Percentiles rank a stretch among this genome's conserved stretches.
Evolutionary conservation across 2,113 vertebrate genomes (phyloP).

Genomic region (Rhinoderma darwinii): DNA sequence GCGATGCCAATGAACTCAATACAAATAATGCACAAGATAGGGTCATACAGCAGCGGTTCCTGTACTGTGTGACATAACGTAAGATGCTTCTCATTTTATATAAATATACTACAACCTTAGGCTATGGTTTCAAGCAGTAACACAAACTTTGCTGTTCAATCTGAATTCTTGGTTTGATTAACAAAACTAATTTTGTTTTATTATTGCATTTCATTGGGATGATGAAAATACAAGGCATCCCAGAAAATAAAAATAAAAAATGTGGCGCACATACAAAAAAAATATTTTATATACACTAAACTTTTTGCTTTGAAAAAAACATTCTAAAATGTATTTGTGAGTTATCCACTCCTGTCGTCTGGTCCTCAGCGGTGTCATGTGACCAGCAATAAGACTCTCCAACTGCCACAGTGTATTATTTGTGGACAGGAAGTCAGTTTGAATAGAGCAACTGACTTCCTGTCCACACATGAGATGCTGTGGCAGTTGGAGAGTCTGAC

Average conservation of each 20-base stretch:
- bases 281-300: too few relatives aligned
- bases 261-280: too few relatives aligned
- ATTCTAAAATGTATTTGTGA: too few relatives aligned
- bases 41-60: neutral
- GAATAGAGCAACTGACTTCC: too few relatives aligned
- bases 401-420: too few relatives aligned
- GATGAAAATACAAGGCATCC: neutral
- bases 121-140: neutral
- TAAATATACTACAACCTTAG: neutral
- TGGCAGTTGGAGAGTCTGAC: too few relatives aligned
- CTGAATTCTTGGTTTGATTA: conserved; percentile 6
- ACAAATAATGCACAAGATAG: neutral
- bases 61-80: neutral
- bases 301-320: too few relatives aligned
- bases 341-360: too few relatives aligned
- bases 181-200: neutral
- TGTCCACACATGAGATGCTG: too few relatives aligned
- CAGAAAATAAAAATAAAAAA: neutral
- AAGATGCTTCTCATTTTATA: conserved; percentile 12
- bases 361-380: too few relatives aligned
- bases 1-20: neutral
- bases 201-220: neutral
- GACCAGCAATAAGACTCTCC: too few relatives aligned
- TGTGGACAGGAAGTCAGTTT: too few relatives aligned
- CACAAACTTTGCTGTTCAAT: neutral